phyloP scores from a whole-genome alignment of 2,113 vertebrate species.

The Potamarius usumacintae region DNA sequence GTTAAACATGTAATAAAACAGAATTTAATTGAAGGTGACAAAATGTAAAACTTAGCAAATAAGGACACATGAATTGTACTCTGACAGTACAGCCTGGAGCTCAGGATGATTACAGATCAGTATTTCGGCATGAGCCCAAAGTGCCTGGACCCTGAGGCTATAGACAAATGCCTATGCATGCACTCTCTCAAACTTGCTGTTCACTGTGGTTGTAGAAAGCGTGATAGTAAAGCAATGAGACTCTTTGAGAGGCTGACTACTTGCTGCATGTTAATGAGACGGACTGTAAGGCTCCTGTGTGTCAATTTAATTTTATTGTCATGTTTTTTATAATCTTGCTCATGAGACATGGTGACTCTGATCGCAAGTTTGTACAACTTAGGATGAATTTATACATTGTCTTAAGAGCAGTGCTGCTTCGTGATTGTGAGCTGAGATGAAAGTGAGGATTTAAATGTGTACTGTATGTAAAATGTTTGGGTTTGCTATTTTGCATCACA shows the following conservation, averaged over 20 bases:
- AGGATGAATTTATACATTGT: neutral
- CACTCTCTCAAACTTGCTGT: neutral
- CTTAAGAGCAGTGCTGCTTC: neutral
- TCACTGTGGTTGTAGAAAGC: neutral
- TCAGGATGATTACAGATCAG: conserved; percentile 19
- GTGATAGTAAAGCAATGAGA: neutral
- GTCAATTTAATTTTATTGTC: neutral
- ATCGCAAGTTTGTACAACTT: neutral
- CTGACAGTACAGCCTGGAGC: conserved; percentile 16
- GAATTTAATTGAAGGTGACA: neutral
- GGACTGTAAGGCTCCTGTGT: neutral
- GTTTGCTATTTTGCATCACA: neutral
- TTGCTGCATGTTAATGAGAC: neutral
- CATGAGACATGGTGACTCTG: neutral
- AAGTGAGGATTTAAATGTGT: neutral
- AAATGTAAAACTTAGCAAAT: neutral
- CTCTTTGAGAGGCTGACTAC: neutral
- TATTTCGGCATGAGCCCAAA: neutral
- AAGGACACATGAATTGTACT: neutral
- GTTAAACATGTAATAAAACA: neutral
- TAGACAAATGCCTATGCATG: conserved; percentile 13
- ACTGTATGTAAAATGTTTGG: neutral
- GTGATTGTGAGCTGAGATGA: neutral
- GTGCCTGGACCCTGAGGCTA: neutral
- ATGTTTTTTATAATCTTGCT: neutral